phyloP scores from a whole-genome alignment of 2,113 vertebrate genomes.

The Brachypteracias leptosomus region DNA sequence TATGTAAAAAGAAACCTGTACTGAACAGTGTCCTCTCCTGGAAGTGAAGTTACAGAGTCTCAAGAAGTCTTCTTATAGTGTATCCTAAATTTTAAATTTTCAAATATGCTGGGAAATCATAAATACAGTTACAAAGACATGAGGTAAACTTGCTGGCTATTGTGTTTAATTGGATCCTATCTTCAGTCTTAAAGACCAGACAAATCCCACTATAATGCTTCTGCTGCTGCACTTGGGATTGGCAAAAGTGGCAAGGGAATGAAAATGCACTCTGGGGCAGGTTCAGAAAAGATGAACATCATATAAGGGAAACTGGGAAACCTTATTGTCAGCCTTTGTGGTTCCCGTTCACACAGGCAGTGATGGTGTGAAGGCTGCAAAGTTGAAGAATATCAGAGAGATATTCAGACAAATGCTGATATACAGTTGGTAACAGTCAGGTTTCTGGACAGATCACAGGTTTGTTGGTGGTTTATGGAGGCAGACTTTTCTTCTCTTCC shows the following conservation, averaged over 20 bases:
- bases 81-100: background rate
- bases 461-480: background rate
- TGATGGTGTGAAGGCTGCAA: background rate
- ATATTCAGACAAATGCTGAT: background rate
- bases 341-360: background rate
- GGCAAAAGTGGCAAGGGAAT: fast-evolving
- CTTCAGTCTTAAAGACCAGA: background rate
- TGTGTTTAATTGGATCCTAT: background rate
- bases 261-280: background rate
- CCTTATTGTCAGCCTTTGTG: fast-evolving
- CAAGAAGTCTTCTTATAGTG: background rate
- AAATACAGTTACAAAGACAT: background rate
- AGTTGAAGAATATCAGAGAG: background rate
- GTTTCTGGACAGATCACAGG: background rate
- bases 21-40: background rate
- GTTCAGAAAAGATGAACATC: background rate
- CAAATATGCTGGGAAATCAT: background rate
- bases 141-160: background rate
- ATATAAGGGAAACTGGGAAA: background rate
- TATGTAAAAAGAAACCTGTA: background rate
- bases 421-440: background rate
- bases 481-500: background rate
- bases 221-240: background rate
- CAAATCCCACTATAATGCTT: background rate
- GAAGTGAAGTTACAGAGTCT: background rate